These are phyloP conservation scores for Macaria notata DNA, from an alignment of 2,888 invertebrate species.

Conservation along the genomic window DNA sequence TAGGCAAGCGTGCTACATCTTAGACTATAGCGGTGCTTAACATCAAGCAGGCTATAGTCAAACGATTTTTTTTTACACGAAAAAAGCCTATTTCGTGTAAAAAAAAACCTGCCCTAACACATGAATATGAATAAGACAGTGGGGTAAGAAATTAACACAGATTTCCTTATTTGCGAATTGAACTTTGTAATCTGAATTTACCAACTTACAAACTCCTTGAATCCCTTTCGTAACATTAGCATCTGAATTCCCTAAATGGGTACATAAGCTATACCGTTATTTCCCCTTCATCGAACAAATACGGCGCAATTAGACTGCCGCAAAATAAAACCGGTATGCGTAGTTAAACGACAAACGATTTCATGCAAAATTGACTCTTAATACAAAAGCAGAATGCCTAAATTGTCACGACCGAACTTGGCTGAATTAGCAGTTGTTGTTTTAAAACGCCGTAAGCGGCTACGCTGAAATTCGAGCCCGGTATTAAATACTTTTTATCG, in stretches of 20 bases:
- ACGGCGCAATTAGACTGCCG: conserved; percentile 27
- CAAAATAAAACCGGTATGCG: conserved; percentile 19
- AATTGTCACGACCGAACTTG: conserved; percentile 3
- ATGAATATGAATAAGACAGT: no score
- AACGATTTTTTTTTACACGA: no score
- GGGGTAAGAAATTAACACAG: no score
- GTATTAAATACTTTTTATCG: conserved; percentile 17
- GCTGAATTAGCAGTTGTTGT: conserved; percentile 19
- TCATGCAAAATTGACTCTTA: conserved; percentile 21
- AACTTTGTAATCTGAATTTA: conserved; percentile 4
- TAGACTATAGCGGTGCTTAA: no score
- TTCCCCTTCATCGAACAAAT: conserved; percentile 27
- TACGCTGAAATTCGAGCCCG: conserved; percentile 14
- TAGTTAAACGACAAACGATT: conserved; percentile 21
- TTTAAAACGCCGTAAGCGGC: conserved; percentile 21
- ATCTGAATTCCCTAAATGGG: conserved; percentile 11
- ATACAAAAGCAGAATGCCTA: not conserved
- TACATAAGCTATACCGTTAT: conserved; percentile 17
- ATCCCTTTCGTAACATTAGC: conserved; percentile 6
- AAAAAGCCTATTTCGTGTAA: no score
- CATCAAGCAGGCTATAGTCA: no score
- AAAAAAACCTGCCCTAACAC: no score
- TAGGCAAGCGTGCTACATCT: no score
- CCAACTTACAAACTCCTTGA: conserved; percentile 5
- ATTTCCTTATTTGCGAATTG: no score